phyloP scores from a whole-genome alignment of 2,113 vertebrate species.

The Lepidothrix coronata region DNA sequence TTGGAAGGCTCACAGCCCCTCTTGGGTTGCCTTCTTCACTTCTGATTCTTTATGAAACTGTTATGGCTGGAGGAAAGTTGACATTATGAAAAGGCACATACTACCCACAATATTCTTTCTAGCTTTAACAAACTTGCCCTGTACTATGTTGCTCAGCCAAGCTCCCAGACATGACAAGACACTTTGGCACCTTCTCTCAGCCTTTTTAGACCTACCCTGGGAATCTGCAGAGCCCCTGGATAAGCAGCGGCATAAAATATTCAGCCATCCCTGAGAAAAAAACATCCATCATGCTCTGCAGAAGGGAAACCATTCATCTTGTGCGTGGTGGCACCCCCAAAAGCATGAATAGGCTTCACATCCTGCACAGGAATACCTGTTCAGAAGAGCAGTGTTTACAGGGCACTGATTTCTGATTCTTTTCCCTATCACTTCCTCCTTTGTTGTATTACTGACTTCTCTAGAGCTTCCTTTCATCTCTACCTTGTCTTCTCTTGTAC shows the following conservation, averaged over 20 bases:
- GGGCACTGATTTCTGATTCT: not conserved
- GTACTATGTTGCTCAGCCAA: not conserved
- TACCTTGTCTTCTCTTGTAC: not conserved
- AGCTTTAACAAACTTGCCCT: not conserved
- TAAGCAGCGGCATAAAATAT: not conserved
- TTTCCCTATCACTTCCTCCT: not conserved
- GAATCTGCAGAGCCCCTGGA: not conserved
- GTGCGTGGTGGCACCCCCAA: not conserved
- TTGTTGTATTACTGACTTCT: not conserved
- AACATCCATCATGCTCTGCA: not conserved
- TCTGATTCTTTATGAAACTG: not conserved
- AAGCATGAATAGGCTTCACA: not conserved
- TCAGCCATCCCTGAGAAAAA: not conserved
- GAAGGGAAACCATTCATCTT: not conserved
- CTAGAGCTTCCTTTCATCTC: not conserved
- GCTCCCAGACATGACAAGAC: not conserved
- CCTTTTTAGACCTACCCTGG: not conserved
- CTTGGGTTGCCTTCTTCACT: not conserved
- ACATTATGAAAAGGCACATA: not conserved
- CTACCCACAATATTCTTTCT: not conserved
- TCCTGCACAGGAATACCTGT: not conserved
- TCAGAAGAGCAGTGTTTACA: not conserved
- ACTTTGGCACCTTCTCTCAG: not conserved
- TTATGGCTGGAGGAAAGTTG: not conserved
- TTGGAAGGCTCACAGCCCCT: not conserved